phyloP scores from a whole-genome alignment of 2,888 invertebrate genomes.

The Meta bourneti region DNA sequence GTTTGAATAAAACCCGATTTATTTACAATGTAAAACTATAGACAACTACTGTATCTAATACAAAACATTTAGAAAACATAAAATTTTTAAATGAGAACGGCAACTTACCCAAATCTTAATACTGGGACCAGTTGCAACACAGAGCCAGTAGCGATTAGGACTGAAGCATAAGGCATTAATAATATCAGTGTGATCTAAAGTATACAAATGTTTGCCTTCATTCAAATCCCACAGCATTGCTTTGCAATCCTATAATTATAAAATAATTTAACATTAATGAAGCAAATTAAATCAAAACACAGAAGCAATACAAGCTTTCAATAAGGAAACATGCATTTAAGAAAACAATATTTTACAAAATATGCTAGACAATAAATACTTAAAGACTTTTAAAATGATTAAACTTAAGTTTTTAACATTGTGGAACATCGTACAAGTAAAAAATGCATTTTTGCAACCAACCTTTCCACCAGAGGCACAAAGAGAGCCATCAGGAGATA shows the following conservation, averaged over 20 bases:
- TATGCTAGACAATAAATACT: background rate
- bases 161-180: constrained; percentile 99
- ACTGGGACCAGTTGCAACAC: constrained; percentile 98
- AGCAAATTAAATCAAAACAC: background rate
- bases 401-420: background rate
- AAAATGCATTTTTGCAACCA: constrained; percentile 55
- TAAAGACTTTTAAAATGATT: background rate
- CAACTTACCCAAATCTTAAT: constrained; percentile 96
- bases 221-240: constrained; percentile 99
- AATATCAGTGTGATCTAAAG: constrained; percentile 98
- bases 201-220: constrained; percentile 99
- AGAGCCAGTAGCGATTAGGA: constrained; percentile 99
- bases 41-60: too few relatives aligned
- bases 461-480: constrained; percentile 99
- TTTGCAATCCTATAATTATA: constrained; percentile 89
- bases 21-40: too few relatives aligned
- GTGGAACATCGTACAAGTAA: too few relatives aligned
- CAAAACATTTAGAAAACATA: too few relatives aligned
- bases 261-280: background rate
- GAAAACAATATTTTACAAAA: background rate
- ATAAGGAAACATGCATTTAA: background rate
- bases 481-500: constrained; percentile 98
- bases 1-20: too few relatives aligned
- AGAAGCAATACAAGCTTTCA: background rate
- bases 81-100: too few relatives aligned